Base-by-base conservation (phyloP, 2,888 invertebrate species). In the Monoplex corrugatus region DNA sequence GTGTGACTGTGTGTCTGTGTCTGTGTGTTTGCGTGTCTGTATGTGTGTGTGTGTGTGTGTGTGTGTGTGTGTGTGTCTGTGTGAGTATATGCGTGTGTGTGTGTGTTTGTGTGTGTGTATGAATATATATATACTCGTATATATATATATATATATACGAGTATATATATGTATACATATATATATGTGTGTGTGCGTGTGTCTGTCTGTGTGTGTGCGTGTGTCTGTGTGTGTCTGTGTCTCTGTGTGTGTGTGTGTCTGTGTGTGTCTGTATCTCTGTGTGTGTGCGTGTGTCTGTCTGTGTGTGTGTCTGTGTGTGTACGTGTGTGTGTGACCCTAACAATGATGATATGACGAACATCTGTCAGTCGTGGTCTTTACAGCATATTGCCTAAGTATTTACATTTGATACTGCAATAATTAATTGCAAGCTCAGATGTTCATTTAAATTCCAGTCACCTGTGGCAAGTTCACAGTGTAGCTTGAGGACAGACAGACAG, bases 261-360 rank as follows among this genome's bases (percentile, higher is more conserved):
- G 83, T 44, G 83, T 83, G 83, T 83, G 45, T 83, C 44, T 83
- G 45, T 83, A 44, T n/a, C n/a, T 83, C 44, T 83, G 83, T 83
- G 83, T 83, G 83, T 83, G 83, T 83, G 83, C 44, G 83, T 83
- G 83, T 83, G 83, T 83, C 44, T 83, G 83, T 83, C 44, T 83
- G 83, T 83, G 83, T 83, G 83, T 83, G 44, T 32, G 44, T 44
- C 5, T 38, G 38, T 38, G 78, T 38, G 10, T 32, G 19, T 8
- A 32, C 72, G 72, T n/a, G 28, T 72, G 6, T 32, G 32, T 72
- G n/a, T 19, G 10, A n/a, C 72, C 23, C 23, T 72, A 72, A 8
- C 23, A n/a, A 32, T 72, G 28, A 19, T n/a, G 6, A 6, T 19
- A 32, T 72, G n/a, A 72, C 23, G 13, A n/a, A 32, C 8, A 10